Conservation (phyloP, 2,113 vertebrate species). For the Thymallus thymallus region DNA sequence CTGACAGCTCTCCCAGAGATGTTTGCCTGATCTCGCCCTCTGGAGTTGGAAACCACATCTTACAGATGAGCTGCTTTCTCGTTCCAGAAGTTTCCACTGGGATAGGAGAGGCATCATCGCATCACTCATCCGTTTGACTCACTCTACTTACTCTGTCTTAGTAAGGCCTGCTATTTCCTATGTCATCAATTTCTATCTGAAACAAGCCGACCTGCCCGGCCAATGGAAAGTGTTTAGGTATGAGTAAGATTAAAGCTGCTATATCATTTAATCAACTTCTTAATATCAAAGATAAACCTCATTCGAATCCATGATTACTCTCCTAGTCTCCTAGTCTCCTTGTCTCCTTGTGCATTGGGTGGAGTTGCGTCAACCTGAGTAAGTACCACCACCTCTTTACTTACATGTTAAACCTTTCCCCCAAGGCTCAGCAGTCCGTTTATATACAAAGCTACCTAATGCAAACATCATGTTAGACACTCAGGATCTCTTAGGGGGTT, state of each 20-base stretch:
- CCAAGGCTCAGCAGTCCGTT: conserved; percentile 56
- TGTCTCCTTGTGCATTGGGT: too few species aligned
- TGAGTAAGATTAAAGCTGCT: background rate
- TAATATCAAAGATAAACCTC: background rate
- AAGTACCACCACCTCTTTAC: conserved; percentile 49
- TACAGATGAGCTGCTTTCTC: conserved; percentile 32
- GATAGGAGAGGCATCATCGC: conserved; percentile 41
- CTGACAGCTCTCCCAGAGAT: conserved; percentile 13
- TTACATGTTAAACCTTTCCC: conserved; percentile 62
- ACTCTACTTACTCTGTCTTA: background rate
- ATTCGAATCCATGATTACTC: background rate
- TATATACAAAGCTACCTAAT: conserved; percentile 57
- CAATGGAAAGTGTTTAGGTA: background rate
- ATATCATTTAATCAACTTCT: background rate
- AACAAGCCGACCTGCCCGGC: background rate
- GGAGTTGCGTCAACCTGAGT: conserved; percentile 35
- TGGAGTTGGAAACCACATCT: conserved; percentile 32
- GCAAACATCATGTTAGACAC: conserved; percentile 61
- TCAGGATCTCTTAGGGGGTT: conserved; percentile 46
- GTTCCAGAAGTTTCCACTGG: conserved; percentile 39
- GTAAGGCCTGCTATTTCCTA: background rate
- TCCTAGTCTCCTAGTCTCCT: too few species aligned
- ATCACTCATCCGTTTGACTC: background rate
- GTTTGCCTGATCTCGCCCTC: conserved; percentile 41
- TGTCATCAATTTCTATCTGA: background rate